Evolutionary conservation across 1,140 invertebrate genomes (phyloP), one percentile per base, ranked within the genome.

Genomic region (Ruditapes philippinarum): DNA sequence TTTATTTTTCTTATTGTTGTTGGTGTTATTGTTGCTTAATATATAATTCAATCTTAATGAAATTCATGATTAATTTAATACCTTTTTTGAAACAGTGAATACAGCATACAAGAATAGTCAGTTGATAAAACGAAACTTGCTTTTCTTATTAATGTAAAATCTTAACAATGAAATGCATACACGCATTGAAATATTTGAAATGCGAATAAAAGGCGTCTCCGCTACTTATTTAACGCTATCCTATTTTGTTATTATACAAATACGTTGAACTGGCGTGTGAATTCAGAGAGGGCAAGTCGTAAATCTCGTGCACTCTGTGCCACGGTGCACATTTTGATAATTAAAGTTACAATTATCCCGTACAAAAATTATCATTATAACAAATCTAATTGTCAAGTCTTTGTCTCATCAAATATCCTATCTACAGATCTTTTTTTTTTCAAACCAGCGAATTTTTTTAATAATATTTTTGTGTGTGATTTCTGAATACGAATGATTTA

Each of bases 51-150:
- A n/a, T n/a, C n/a, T n/a, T n/a, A 17, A 22, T 42, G 14, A 17
- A 49, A 51, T 76, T 76, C 45, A 76, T 76, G 49, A 51, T 76
- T 76, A 49, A 76, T 76, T 5, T 51, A 42, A 76, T 49, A 76
- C 40, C 49, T 40, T 49, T n/a, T 49, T 51, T 49, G 33, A 51
- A 76, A 49, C 28, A 33, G 25, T 76, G 28, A 76, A 76, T 73
- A 76, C 73, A 76, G 25, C 25, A 76, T 33, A 42, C n/a, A 49
- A 22, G 1, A 42, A 28, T 14, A 25, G 42, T 76, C 73, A 31
- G 25, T 49, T 76, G n/a, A 5, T 45, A 76, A 76, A 76, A 51
- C 11, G 73, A 76, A 76, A 76, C 73, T 76, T 76, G 12, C 42
- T 45, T 76, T 51, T 76, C 19, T 25, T 25, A 73, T 17, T 49